phyloP scores from a whole-genome alignment of 2,797 vertebrate genomes.

The Leptoclinus maculatus region DNA sequence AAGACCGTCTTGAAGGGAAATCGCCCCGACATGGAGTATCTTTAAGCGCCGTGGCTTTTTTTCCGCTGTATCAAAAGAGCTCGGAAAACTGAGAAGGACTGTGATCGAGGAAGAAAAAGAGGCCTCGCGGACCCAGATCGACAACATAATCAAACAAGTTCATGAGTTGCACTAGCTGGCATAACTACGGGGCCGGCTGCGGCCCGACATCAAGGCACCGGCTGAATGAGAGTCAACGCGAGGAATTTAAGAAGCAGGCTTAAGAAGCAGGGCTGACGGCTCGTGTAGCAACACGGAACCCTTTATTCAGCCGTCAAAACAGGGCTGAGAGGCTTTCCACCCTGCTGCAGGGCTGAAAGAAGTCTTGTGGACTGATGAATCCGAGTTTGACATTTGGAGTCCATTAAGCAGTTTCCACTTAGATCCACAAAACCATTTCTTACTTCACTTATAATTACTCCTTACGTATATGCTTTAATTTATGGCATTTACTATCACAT shows the following conservation, averaged over 20 bases:
- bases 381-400: slow-evolving; percentile 42
- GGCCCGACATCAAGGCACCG: slow-evolving; percentile 41
- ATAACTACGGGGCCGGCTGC: slow-evolving; percentile 20
- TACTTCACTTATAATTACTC: slow-evolving; percentile 16
- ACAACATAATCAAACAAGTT: slow-evolving; percentile 58
- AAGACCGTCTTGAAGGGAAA: slow-evolving; percentile 44
- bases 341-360: slow-evolving; percentile 7
- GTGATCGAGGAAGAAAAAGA: slow-evolving; percentile 17
- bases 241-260: too few relatives aligned
- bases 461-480: slow-evolving; percentile 5
- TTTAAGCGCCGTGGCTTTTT: slow-evolving; percentile 12
- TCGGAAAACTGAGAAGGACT: slow-evolving; percentile 27
- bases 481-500: neutral
- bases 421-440: neutral
- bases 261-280: slow-evolving; percentile 51
- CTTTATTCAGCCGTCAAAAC: slow-evolving; percentile 60
- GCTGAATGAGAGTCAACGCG: slow-evolving; percentile 46
- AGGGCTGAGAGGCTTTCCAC: slow-evolving; percentile 54
- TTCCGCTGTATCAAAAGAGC: slow-evolving; percentile 32
- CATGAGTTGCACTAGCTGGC: slow-evolving; percentile 30
- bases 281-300: slow-evolving; percentile 43
- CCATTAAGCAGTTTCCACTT: slow-evolving; percentile 20
- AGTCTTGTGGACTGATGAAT: slow-evolving; percentile 27
- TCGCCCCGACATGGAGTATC: slow-evolving; percentile 15
- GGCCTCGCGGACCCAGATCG: slow-evolving; percentile 14